These are phyloP conservation scores for Notodonta ziczac DNA, from an alignment of 2,888 invertebrate species.

Conservation along the genomic window DNA sequence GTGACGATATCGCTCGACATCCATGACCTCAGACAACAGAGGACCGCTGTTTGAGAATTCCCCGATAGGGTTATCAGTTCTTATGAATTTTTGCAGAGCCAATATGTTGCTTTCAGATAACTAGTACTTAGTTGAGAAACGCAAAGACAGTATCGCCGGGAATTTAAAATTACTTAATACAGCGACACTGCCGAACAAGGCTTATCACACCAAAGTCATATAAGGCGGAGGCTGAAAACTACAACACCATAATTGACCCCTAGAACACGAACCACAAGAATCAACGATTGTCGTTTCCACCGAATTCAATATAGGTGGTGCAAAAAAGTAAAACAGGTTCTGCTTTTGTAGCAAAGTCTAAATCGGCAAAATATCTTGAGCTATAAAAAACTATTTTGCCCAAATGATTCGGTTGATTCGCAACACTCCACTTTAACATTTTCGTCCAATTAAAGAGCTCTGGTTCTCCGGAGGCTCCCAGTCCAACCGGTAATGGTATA, in stretches of 20 bases:
- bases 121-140: not conserved
- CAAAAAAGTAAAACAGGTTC: not conserved
- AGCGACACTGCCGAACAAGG: no score
- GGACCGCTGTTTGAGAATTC: not conserved
- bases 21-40: not conserved
- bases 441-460: constrained; percentile 32
- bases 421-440: constrained; percentile 32
- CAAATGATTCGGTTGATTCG: constrained; percentile 25
- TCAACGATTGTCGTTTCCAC: not conserved
- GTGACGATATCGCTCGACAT: not conserved
- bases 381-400: constrained; percentile 12
- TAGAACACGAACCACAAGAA: no score
- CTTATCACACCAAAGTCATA: no score
- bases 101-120: not conserved
- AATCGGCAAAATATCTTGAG: constrained; percentile 15
- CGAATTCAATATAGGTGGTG: not conserved
- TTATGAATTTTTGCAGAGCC: not conserved
- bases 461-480: constrained; percentile 15
- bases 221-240: no score
- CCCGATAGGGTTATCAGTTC: not conserved
- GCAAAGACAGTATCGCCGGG: no score
- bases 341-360: constrained; percentile 9
- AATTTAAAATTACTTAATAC: no score
- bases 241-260: no score
- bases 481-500: constrained; percentile 27